Evolutionary conservation across 2,888 invertebrate genomes (phyloP).

Genomic region (Noctuana brunneofusca): DNA sequence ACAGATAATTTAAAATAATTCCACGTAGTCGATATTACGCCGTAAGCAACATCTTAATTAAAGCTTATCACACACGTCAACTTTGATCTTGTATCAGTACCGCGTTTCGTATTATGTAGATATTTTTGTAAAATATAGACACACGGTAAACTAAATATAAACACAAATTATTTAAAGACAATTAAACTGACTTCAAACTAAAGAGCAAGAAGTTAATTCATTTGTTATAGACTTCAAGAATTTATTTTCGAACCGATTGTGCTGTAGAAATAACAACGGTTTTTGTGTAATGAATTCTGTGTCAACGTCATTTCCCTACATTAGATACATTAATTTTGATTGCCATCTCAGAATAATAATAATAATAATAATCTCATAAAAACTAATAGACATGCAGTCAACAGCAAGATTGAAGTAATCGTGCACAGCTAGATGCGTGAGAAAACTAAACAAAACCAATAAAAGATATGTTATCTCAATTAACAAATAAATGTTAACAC

Average conservation of each 20-base stretch:
- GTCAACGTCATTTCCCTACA: too few relatives aligned
- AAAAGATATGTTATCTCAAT: constrained; percentile 56
- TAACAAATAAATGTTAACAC: constrained; percentile 40
- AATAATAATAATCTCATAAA: constrained; percentile 54
- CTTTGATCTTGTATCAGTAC: constrained; percentile 2
- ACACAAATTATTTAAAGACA: too few relatives aligned
- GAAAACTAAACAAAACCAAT: constrained; percentile 69
- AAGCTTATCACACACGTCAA: neutral
- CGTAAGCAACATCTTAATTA: constrained; percentile 13
- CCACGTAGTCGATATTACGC: constrained; percentile 9
- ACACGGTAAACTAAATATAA: too few relatives aligned
- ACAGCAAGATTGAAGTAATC: constrained; percentile 78
- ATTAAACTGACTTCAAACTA: too few relatives aligned
- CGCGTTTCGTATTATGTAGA: neutral
- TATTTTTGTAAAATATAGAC: too few relatives aligned
- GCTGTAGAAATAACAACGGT: too few relatives aligned
- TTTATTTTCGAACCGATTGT: too few relatives aligned
- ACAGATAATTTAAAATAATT: constrained; percentile 11
- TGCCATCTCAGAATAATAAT: too few relatives aligned
- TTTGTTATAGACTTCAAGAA: too few relatives aligned
- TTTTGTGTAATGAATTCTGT: too few relatives aligned
- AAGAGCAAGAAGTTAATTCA: too few relatives aligned
- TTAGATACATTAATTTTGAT: too few relatives aligned
- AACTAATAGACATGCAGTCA: constrained; percentile 75
- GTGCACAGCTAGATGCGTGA: constrained; percentile 83